Conservation (phyloP, 2,113 vertebrate genomes). For the Octodon degus region DNA sequence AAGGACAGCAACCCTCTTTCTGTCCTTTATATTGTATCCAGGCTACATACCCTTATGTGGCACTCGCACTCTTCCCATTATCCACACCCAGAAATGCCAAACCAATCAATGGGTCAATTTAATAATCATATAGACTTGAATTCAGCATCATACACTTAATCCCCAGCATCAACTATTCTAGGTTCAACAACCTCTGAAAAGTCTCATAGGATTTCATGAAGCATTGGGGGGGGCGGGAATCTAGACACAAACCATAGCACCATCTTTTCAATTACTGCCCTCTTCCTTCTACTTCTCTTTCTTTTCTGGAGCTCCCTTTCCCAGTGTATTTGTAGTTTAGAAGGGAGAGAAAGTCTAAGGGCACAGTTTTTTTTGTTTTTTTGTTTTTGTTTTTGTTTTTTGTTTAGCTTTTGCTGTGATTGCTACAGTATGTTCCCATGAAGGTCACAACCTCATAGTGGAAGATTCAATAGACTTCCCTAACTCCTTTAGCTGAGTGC, state of each 20-base stretch:
- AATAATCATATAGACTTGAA: background rate
- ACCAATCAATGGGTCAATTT: background rate
- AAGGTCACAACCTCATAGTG: constrained; percentile 1
- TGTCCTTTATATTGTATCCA: background rate
- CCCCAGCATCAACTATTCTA: background rate
- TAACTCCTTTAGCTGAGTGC: background rate
- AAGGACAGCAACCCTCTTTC: background rate
- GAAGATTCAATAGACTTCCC: constrained; percentile 2
- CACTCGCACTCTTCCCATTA: background rate
- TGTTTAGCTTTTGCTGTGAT: constrained; percentile 10
- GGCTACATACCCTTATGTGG: background rate
- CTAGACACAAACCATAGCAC: background rate
- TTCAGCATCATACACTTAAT: background rate
- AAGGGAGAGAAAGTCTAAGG: background rate
- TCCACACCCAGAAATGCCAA: background rate
- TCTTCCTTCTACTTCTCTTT: background rate
- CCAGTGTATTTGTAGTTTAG: background rate
- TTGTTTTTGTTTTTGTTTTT: background rate
- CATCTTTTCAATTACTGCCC: background rate
- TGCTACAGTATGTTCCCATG: background rate
- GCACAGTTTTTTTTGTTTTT: background rate
- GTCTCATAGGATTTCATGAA: background rate
- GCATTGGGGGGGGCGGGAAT: background rate
- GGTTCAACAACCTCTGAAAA: background rate
- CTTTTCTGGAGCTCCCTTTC: constrained; percentile 20